A percentile compares a stretch with the other conserved stretches of the same genome.
Conservation (phyloP, 2,888 invertebrate genomes). For the Pandemis cinnamomeana region DNA sequence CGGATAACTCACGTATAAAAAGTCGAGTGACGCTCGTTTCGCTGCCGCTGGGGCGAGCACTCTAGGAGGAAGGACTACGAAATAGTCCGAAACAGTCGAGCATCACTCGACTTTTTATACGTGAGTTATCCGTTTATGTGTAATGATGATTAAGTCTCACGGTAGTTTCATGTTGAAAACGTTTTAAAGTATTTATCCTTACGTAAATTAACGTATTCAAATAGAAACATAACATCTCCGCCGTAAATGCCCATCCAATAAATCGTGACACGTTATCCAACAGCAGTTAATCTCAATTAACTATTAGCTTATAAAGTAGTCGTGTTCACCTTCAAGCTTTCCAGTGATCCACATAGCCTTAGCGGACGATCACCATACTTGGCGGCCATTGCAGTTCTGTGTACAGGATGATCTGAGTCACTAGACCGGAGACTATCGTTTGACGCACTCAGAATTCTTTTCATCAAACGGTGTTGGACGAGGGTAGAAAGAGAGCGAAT, state of each 20-base stretch:
- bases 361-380: slow-evolving; percentile 49
- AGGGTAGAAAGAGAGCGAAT: too few species aligned
- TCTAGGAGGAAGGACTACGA: too few species aligned
- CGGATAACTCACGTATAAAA: too few species aligned
- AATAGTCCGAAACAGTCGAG: too few species aligned
- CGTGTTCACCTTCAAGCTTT: slow-evolving; percentile 55
- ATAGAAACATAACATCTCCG: background rate
- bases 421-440: background rate
- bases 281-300: slow-evolving; percentile 33
- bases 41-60: too few species aligned
- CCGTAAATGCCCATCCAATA: background rate
- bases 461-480: too few species aligned
- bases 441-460: too few species aligned
- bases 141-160: too few species aligned
- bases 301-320: slow-evolving; percentile 44
- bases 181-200: background rate
- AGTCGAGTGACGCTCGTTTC: too few species aligned
- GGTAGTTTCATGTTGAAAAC: too few species aligned
- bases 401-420: slow-evolving; percentile 17
- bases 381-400: slow-evolving; percentile 53
- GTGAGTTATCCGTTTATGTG: too few species aligned
- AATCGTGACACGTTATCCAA: slow-evolving; percentile 38
- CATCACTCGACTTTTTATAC: too few species aligned
- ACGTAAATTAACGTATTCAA: background rate
- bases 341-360: slow-evolving; percentile 56